phyloP scores from a whole-genome alignment of 2,888 invertebrate genomes.

The Diogma glabrata region DNA sequence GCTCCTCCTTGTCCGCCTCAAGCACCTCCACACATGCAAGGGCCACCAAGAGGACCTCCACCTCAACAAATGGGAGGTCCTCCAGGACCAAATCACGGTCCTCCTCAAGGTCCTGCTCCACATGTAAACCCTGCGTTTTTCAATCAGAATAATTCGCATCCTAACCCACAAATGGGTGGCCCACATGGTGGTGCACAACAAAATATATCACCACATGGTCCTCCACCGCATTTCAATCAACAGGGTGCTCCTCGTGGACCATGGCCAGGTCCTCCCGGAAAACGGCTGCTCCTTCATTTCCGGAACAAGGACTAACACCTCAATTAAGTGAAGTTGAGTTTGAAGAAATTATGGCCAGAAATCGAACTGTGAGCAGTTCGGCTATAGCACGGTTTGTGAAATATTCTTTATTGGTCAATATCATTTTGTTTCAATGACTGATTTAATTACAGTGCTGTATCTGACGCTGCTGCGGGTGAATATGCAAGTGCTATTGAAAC shows the following conservation, averaged over 20 bases:
- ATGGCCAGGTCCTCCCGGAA: constrained; percentile 41
- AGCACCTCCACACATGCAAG: constrained; percentile 59
- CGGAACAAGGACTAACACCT: constrained; percentile 41
- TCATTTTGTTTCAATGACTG: neutral
- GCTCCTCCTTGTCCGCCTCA: constrained; percentile 45
- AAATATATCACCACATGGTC: constrained; percentile 43
- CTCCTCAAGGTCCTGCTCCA: constrained; percentile 60
- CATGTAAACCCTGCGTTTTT: constrained; percentile 97
- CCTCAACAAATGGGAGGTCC: constrained; percentile 38
- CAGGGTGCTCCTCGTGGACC: constrained; percentile 60
- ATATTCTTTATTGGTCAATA: neutral
- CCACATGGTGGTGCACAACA: constrained; percentile 40
- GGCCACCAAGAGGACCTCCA: constrained; percentile 50
- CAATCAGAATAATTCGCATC: constrained; percentile 49
- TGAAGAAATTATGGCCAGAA: constrained; percentile 95
- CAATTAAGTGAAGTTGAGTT: constrained; percentile 86
- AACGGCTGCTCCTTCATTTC: constrained; percentile 30
- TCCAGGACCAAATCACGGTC: constrained; percentile 41
- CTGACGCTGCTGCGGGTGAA: constrained; percentile 95
- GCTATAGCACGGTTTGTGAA: constrained; percentile 61
- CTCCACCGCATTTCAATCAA: constrained; percentile 55
- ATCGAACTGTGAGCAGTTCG: constrained; percentile 93
- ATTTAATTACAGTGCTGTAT: constrained; percentile 77
- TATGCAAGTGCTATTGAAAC: constrained; percentile 98
- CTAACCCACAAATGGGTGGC: constrained; percentile 43